phyloP scores from a whole-genome alignment of 2,888 invertebrate species.

The Eucera pruinosa region DNA sequence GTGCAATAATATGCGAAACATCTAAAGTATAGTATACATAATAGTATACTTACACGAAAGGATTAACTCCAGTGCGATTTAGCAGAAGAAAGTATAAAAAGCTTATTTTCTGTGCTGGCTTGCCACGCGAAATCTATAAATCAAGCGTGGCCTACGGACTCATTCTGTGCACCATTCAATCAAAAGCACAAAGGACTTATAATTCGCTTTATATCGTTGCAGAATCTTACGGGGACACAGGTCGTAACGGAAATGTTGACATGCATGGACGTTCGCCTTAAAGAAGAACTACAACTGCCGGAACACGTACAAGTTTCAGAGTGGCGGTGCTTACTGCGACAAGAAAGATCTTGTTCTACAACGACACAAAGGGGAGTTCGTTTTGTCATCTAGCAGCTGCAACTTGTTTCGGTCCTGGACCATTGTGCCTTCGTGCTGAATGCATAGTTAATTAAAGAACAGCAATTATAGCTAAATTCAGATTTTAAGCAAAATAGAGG shows the following conservation, averaged over 20 bases:
- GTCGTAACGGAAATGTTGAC: conserved; percentile 24
- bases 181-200: conserved; percentile 20
- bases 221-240: conserved; percentile 3
- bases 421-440: not conserved
- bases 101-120: too few species aligned
- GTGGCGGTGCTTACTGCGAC: conserved; percentile 6
- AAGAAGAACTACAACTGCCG: conserved; percentile 24
- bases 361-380: conserved; percentile 15
- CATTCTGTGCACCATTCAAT: conserved; percentile 11
- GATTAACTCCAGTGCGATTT: too few species aligned
- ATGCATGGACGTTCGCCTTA: conserved; percentile 26
- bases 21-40: too few species aligned
- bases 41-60: too few species aligned
- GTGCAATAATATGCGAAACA: too few species aligned
- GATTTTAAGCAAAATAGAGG: not conserved
- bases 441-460: conserved; percentile 25
- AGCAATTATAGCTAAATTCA: not conserved
- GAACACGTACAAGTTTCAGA: conserved; percentile 18
- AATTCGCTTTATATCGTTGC: conserved; percentile 33
- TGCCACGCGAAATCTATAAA: not conserved
- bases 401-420: conserved; percentile 7
- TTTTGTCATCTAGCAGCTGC: conserved; percentile 15
- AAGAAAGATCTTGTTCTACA: conserved; percentile 24
- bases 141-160: conserved; percentile 2
- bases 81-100: too few species aligned